Conservation (phyloP, 2,888 invertebrate genomes). For the Beris morrisii region DNA sequence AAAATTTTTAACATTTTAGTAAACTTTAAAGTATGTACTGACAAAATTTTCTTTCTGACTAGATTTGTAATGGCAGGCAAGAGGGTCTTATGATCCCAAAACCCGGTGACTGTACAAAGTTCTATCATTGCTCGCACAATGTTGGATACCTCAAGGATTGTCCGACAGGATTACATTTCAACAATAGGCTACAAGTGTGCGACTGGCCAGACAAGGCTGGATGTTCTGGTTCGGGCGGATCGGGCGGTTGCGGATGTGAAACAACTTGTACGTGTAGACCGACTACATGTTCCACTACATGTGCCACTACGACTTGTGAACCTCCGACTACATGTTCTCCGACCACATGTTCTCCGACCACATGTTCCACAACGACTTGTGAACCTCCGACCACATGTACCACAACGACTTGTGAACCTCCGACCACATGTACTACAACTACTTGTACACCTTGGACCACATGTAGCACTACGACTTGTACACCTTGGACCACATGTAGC, state of each 20-base stretch:
- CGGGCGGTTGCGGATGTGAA: not conserved
- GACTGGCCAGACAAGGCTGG: constrained; percentile 44
- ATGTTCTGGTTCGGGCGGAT: constrained; percentile 37
- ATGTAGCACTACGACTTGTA: constrained; percentile 15
- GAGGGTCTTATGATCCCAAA: constrained; percentile 9
- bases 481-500: constrained; percentile 24
- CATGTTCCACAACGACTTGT: constrained; percentile 18
- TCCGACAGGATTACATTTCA: constrained; percentile 41
- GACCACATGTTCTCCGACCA: not conserved
- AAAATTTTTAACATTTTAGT: not conserved
- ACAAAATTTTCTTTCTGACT: too few species aligned
- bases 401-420: not conserved
- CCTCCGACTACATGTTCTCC: not conserved
- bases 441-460: not conserved
- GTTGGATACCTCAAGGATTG: not conserved
- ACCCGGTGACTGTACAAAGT: constrained; percentile 19
- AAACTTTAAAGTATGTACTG: too few species aligned
- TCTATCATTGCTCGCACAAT: constrained; percentile 18
- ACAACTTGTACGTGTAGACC: too few species aligned
- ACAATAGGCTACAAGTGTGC: constrained; percentile 42
- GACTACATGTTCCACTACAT: too few species aligned
- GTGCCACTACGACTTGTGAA: not conserved
- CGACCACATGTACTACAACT: not conserved
- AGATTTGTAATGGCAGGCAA: not conserved
- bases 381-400: too few species aligned